Conservation (phyloP, 2,113 vertebrate genomes). For the Grus americana region DNA sequence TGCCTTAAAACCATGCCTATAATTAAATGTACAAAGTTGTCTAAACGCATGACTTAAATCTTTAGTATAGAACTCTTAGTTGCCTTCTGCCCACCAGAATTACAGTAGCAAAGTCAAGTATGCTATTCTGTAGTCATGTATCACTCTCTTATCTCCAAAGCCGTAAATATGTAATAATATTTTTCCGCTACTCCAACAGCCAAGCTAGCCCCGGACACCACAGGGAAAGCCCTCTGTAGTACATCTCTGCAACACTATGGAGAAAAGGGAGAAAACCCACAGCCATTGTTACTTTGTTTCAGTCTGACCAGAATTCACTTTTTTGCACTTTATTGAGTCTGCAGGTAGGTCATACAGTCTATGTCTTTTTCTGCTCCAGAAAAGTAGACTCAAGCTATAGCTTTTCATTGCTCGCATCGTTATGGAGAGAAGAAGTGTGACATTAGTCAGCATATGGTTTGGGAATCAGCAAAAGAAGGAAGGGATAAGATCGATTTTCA, state of each 20-base stretch:
- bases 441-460: background rate
- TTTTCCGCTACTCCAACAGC: background rate
- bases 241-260: background rate
- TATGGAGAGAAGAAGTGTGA: background rate
- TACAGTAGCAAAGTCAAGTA: background rate
- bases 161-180: background rate
- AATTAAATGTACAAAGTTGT: background rate
- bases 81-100: background rate
- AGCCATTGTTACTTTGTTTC: background rate
- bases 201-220: background rate
- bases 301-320: background rate
- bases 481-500: constrained; percentile 9
- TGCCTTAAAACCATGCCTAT: background rate
- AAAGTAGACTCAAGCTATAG: background rate
- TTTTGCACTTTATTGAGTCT: background rate
- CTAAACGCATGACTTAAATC: background rate
- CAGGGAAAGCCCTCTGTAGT: background rate
- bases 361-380: background rate
- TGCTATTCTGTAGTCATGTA: background rate
- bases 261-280: background rate
- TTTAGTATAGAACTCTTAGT: background rate
- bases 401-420: background rate
- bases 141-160: background rate
- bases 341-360: background rate
- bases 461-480: background rate